Evolutionary conservation across 2,888 invertebrate species (phyloP).

Genomic region (Amphimallon solstitiale): DNA sequence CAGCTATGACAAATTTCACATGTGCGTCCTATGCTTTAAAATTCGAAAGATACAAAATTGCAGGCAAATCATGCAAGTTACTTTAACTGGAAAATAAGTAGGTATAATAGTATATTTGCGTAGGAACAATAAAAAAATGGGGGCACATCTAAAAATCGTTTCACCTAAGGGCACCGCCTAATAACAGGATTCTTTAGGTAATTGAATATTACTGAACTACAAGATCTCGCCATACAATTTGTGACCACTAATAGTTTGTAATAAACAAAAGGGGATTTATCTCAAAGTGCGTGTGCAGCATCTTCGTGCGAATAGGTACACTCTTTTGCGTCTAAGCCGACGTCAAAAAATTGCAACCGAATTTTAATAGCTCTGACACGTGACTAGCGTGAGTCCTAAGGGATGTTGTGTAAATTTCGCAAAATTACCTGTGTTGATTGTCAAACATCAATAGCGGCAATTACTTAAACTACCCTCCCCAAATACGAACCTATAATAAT

Average conservation of each 20-base stretch:
- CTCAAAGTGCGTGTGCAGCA: conserved; percentile 42
- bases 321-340: conserved; percentile 41
- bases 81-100: conserved; percentile 30
- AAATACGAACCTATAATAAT: conserved; percentile 7
- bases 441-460: conserved; percentile 1
- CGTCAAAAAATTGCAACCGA: conserved; percentile 35
- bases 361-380: conserved; percentile 25
- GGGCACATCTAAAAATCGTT: conserved; percentile 29
- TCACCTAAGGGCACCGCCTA: conserved; percentile 44
- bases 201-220: conserved; percentile 42
- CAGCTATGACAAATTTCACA: conserved; percentile 9
- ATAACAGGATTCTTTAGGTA: conserved; percentile 39
- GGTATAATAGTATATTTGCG: conserved; percentile 29
- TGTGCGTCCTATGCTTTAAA: not conserved
- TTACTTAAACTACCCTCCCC: not conserved
- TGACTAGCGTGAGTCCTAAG: conserved; percentile 14
- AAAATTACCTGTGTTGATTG: conserved; percentile 16
- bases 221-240: conserved; percentile 37
- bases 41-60: conserved; percentile 12
- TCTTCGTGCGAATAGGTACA: conserved; percentile 44
- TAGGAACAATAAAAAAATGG: conserved; percentile 35
- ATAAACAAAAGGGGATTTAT: conserved; percentile 47
- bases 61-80: conserved; percentile 14
- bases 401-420: not conserved
- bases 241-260: conserved; percentile 46